Base-by-base conservation (phyloP, 1,140 invertebrate species). In the Spodoptera frugiperda region DNA sequence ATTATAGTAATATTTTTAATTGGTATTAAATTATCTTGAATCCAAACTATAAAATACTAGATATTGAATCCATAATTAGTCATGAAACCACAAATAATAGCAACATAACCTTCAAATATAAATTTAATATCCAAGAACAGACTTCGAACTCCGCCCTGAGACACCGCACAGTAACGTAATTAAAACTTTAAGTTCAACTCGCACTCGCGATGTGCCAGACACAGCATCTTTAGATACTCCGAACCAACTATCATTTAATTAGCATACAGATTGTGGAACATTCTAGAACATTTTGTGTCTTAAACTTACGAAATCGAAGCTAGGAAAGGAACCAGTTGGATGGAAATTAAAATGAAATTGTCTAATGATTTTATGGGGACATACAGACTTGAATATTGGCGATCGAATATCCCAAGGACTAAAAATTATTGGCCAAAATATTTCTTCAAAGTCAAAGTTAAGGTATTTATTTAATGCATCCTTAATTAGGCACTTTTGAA, bases 201-300 rank as follows among this genome's bases (percentile, higher is more conserved):
- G 55, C 55, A 59, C 33, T 39, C 33, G 25, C 6, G 6, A 12
- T 59, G 55, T 15, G 10, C 9, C 25, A n/a, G 33, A 39, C 55
- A 59, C 8, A 30, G 0, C 30, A 59, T 59, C 55, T 59, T 33
- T 15, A 8, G 5, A n/a, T 33, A 33, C 51, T 9, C 10, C 21
- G 12, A 39, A 21, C 19, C 1, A 59, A 59, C 55, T 59, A 59
- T 39, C 55, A 21, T 59, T 59, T 59, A 33, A 59, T 59, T 59
- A 59, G 55, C 55, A 59, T 59, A 59, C 55, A 15, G 33, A 33
- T 59, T 59, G 30, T 39, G 5, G 55, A 33, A 53, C 6, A 39
- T 39, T 39, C 33, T 39, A 10, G 33, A 39, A 4, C 0, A 39
- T 39, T 39, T 39, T 39, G 6, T 9, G 33, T 39, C 9, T 39